Conservation (phyloP, 2,888 invertebrate species). For the Ormyrus thymus region DNA sequence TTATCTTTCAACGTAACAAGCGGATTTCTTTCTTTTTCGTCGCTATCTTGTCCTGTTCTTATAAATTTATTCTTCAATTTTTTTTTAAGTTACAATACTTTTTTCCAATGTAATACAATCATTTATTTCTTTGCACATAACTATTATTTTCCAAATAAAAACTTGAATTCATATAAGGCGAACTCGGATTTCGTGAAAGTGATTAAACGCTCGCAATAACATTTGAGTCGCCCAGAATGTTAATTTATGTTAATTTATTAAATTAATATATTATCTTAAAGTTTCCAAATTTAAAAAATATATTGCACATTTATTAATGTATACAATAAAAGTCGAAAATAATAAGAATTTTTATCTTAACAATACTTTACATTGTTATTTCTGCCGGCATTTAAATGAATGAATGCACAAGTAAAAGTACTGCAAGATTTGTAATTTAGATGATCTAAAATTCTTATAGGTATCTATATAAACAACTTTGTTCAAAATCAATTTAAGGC, state of each 20-base stretch:
- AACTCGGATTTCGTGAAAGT: background rate
- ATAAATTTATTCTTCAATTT: no score
- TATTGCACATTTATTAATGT: no score
- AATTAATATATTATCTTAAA: background rate
- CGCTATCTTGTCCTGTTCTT: no score
- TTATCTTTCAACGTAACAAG: conserved; percentile 21
- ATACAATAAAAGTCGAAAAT: no score
- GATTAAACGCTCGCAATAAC: background rate
- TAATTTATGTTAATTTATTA: background rate
- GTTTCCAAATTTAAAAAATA: background rate
- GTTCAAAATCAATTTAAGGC: conserved; percentile 13
- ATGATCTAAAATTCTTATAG: no score
- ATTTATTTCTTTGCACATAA: background rate
- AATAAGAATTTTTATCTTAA: no score
- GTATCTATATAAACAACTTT: no score
- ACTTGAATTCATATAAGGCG: background rate
- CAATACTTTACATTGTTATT: no score
- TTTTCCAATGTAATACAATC: background rate
- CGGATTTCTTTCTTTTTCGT: background rate
- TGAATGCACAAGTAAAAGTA: no score
- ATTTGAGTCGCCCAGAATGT: conserved; percentile 17
- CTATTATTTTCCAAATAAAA: background rate
- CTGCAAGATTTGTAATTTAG: no score
- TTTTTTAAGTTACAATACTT: background rate
- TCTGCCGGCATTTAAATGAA: no score